Percentiles rank a stretch among this genome's conserved stretches.
Evolutionary conservation across 2,888 invertebrate species (phyloP).

Genomic region (Acrobasis consociella): DNA sequence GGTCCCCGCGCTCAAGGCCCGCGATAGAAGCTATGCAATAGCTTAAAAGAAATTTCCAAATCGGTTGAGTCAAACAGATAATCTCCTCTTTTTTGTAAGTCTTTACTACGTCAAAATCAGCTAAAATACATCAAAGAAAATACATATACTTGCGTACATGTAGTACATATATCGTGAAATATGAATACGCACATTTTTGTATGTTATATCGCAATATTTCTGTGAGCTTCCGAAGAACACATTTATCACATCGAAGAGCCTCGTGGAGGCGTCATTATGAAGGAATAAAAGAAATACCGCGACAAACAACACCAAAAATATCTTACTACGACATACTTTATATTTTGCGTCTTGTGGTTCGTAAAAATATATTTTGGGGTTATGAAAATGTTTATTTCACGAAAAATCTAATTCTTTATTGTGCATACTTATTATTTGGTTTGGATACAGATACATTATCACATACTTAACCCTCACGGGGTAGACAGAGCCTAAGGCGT

Average conservation of each 20-base stretch:
- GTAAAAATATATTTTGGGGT: neutral
- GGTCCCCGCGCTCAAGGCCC: no score
- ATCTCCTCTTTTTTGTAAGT: no score
- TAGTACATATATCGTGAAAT: neutral
- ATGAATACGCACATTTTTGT: constrained; percentile 4
- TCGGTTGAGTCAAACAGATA: no score
- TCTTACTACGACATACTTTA: neutral
- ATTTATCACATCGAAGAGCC: constrained; percentile 15
- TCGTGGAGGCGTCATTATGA: constrained; percentile 2
- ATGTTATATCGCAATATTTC: constrained; percentile 5
- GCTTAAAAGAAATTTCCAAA: no score
- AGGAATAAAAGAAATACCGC: constrained; percentile 16
- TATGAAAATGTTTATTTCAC: neutral
- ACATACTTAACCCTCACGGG: no score
- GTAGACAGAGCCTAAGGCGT: no score
- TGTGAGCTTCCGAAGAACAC: neutral
- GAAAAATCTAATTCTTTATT: neutral
- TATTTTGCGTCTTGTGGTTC: neutral
- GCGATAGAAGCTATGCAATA: no score
- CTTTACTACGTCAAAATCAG: no score
- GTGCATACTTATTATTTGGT: no score
- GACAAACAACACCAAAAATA: constrained; percentile 8
- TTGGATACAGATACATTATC: no score
- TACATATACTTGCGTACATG: neutral
- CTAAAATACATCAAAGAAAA: neutral